These are phyloP conservation scores for Ammodytes dubius DNA, from an alignment of 2,113 vertebrate genomes.

Conservation along the genomic window DNA sequence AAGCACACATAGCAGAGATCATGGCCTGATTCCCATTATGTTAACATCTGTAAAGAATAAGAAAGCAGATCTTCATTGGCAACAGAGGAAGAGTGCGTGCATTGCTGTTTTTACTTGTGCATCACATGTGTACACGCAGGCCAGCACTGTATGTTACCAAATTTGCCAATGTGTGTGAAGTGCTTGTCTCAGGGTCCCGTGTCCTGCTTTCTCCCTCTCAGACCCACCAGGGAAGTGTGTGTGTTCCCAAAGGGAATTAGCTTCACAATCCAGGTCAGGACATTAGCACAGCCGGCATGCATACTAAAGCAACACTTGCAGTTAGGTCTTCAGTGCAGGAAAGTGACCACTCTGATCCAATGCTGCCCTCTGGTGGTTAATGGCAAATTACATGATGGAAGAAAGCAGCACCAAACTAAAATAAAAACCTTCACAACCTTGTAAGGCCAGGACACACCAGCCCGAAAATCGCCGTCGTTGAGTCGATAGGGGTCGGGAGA, in stretches of 20 bases:
- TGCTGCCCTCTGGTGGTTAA: slow-evolving; percentile 68
- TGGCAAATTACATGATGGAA: no score
- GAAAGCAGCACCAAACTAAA: no score
- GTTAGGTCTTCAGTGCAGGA: neutral
- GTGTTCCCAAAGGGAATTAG: slow-evolving; percentile 41
- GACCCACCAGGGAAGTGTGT: slow-evolving; percentile 26
- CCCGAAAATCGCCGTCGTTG: no score
- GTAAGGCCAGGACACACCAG: no score
- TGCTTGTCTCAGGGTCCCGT: slow-evolving; percentile 35
- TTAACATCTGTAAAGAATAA: neutral
- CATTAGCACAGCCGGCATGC: slow-evolving; percentile 38
- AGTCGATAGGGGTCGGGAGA: no score
- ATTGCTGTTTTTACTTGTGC: slow-evolving; percentile 2
- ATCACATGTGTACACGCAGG: neutral
- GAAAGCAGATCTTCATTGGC: slow-evolving; percentile 10
- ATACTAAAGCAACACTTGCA: slow-evolving; percentile 1
- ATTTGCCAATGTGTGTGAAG: slow-evolving; percentile 35
- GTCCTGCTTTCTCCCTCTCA: slow-evolving; percentile 44
- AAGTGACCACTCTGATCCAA: neutral
- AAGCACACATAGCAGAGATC: neutral
- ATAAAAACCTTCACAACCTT: no score
- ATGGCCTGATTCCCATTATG: slow-evolving; percentile 9
- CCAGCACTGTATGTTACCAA: slow-evolving; percentile 12
- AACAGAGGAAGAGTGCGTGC: neutral
- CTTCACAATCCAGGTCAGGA: slow-evolving; percentile 58